Evolutionary conservation across 2,113 vertebrate genomes (phyloP).

Genomic region (Sprattus sprattus): DNA sequence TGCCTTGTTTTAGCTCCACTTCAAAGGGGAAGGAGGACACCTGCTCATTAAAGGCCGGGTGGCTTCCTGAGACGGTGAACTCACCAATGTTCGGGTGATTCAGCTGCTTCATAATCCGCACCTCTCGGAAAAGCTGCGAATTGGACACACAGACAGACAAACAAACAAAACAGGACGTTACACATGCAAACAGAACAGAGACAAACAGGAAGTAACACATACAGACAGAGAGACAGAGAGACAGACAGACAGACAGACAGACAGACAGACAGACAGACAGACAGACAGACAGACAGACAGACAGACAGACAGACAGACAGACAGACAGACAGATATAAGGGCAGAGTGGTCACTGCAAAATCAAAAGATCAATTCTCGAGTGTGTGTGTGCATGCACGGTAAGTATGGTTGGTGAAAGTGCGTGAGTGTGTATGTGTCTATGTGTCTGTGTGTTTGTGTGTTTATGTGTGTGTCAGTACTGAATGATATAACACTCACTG

Average conservation of each 20-base stretch:
- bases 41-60: slow-evolving; percentile 23
- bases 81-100: slow-evolving; percentile 59
- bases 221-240: background rate
- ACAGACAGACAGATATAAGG: slow-evolving; percentile 17
- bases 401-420: background rate
- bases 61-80: slow-evolving; percentile 19
- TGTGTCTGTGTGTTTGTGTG: background rate
- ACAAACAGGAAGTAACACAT: background rate
- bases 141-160: slow-evolving; percentile 8
- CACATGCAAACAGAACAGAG: background rate
- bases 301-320: background rate
- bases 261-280: background rate
- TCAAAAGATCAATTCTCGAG: too few relatives aligned
- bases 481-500: background rate
- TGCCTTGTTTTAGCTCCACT: slow-evolving; percentile 29
- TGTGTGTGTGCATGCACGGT: too few relatives aligned
- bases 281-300: background rate
- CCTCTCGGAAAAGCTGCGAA: slow-evolving; percentile 58
- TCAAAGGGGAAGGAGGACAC: background rate
- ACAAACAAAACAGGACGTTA: too few relatives aligned
- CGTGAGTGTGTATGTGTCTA: background rate
- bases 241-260: background rate
- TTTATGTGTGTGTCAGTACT: background rate
- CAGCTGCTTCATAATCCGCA: slow-evolving; percentile 61
- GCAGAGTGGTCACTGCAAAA: background rate